phyloP scores from a whole-genome alignment of 2,797 vertebrate genomes.

The Poecilia gillii region DNA sequence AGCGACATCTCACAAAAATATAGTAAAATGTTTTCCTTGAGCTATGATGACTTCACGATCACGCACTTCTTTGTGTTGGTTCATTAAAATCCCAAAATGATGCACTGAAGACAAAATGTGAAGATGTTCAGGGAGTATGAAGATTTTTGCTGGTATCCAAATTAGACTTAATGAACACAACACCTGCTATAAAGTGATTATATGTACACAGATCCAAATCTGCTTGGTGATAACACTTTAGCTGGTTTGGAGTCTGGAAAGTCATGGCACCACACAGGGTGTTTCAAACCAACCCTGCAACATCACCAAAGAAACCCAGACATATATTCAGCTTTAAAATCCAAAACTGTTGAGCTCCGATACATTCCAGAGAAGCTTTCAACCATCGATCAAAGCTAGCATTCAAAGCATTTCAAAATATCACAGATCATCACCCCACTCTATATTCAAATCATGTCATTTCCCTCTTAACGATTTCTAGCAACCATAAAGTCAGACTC shows the following conservation, averaged over 20 bases:
- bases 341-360: background rate
- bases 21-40: background rate
- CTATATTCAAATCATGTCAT: slow-evolving; percentile 61
- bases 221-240: background rate
- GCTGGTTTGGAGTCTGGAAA: background rate
- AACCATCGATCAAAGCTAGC: slow-evolving; percentile 12
- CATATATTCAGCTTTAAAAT: background rate
- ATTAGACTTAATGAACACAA: background rate
- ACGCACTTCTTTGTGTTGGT: background rate
- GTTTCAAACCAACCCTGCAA: background rate
- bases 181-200: background rate
- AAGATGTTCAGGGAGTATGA: background rate
- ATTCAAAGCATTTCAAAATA: slow-evolving; percentile 43
- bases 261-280: background rate
- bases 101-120: background rate
- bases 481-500: background rate
- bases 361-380: background rate
- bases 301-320: background rate
- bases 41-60: background rate
- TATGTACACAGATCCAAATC: background rate
- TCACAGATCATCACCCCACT: slow-evolving; percentile 46
- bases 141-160: background rate
- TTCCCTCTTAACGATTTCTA: slow-evolving; percentile 24
- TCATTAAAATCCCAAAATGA: background rate
- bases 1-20: background rate